Evolutionary conservation across 2,888 invertebrate genomes (phyloP).

Genomic region (Eupithecia pulchellata): DNA sequence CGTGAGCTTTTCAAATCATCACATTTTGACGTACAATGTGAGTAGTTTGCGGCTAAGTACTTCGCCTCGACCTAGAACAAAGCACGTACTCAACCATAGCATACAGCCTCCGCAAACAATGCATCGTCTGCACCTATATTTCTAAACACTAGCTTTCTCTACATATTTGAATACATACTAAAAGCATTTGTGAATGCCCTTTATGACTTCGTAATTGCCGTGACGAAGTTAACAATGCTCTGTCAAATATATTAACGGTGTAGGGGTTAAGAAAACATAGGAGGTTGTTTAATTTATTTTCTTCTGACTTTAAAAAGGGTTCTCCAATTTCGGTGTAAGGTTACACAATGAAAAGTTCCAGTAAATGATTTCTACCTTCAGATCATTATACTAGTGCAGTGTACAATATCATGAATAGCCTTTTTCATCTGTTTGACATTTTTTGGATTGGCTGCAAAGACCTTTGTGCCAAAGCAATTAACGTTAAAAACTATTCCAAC

Average conservation of each 20-base stretch:
- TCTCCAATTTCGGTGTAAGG: neutral
- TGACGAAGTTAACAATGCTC: conserved; percentile 39
- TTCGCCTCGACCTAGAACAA: conserved; percentile 32
- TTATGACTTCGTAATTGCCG: conserved; percentile 43
- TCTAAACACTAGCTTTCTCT: conserved; percentile 59
- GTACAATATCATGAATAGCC: neutral
- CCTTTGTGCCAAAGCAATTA: neutral
- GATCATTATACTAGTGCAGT: neutral
- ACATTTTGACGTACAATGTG: neutral
- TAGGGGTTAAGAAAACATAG: conserved; percentile 23
- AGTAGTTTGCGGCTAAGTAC: conserved; percentile 5
- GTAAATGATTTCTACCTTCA: neutral
- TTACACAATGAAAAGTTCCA: neutral
- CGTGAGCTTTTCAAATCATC: conserved; percentile 9
- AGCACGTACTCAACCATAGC: conserved; percentile 28
- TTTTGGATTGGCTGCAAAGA: neutral
- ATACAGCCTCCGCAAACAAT: conserved; percentile 52
- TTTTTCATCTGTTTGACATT: neutral
- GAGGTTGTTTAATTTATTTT: neutral
- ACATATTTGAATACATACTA: conserved; percentile 45
- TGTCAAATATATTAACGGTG: conserved; percentile 29
- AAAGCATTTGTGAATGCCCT: conserved; percentile 46
- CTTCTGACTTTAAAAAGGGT: neutral
- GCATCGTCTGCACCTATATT: conserved; percentile 53
- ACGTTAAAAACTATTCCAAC: neutral